Conservation (phyloP, 1,140 invertebrate genomes). For the Drosophila teissieri region DNA sequence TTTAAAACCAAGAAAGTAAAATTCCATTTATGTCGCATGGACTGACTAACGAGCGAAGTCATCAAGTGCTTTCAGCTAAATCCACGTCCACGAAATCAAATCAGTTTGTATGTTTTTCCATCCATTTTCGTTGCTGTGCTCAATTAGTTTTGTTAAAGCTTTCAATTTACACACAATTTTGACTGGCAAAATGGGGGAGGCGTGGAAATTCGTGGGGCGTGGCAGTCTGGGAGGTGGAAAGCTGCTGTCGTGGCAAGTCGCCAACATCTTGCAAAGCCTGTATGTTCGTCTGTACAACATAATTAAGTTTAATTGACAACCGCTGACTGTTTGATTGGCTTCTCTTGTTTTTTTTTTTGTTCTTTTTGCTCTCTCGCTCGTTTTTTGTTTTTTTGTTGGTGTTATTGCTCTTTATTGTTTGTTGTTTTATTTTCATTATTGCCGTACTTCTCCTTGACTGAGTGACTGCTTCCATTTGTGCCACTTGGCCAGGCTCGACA, state of each 20-base stretch:
- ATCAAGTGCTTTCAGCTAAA: constrained; percentile 2
- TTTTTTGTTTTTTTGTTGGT: not conserved
- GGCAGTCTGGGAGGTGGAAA: not conserved
- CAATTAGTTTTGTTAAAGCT: constrained; percentile 23
- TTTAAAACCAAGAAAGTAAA: not conserved
- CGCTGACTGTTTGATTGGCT: constrained; percentile 53
- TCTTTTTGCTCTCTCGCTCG: not conserved
- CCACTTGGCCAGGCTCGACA: constrained; percentile 35
- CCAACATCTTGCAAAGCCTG: constrained; percentile 33
- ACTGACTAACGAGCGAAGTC: not conserved
- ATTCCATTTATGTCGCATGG: not conserved
- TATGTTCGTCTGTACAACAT: constrained; percentile 28
- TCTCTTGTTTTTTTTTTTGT: constrained; percentile 28
- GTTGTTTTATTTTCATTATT: constrained; percentile 23
- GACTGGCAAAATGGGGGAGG: not conserved
- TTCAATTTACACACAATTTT: constrained; percentile 14
- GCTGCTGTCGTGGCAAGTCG: constrained; percentile 5
- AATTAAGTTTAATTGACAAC: constrained; percentile 55
- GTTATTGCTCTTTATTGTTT: constrained; percentile 12
- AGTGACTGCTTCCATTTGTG: constrained; percentile 29
- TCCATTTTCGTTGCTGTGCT: constrained; percentile 1
- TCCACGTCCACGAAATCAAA: constrained; percentile 1
- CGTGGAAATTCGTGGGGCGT: not conserved
- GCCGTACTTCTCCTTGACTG: constrained; percentile 12
- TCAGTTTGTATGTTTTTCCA: constrained; percentile 3